These are phyloP conservation scores for Ctenopoma kingsleyae DNA, from an alignment of 2,797 vertebrate genomes.

Conservation along the genomic window DNA sequence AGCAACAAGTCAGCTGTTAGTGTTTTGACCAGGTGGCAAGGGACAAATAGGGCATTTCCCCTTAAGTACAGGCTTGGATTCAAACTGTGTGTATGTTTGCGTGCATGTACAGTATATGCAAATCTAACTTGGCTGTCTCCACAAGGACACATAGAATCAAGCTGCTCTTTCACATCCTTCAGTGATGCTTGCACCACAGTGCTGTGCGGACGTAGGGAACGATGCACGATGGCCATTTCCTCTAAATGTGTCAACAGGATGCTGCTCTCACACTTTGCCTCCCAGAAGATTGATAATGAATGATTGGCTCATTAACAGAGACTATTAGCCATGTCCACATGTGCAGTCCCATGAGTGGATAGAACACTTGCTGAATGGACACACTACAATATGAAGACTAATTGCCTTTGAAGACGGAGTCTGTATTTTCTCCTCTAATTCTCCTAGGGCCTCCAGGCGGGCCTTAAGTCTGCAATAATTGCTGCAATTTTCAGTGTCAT, in stretches of 20 bases:
- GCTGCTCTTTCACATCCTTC: constrained; percentile 69
- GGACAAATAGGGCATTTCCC: constrained; percentile 81
- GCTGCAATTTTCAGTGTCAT: constrained; percentile 73
- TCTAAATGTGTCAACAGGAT: constrained; percentile 83
- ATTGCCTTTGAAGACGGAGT: constrained; percentile 86
- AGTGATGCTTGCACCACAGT: constrained; percentile 62
- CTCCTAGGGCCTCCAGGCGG: constrained; percentile 69
- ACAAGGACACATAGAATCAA: constrained; percentile 71
- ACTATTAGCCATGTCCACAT: constrained; percentile 88
- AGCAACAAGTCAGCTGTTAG: constrained; percentile 85
- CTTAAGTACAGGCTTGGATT: constrained; percentile 69
- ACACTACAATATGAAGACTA: constrained; percentile 87
- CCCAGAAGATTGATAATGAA: constrained; percentile 88
- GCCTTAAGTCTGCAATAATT: constrained; percentile 77
- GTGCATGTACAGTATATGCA: constrained; percentile 48
- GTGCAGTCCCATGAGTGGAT: constrained; percentile 83
- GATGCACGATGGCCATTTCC: constrained; percentile 70
- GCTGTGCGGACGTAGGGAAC: constrained; percentile 56
- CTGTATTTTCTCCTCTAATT: constrained; percentile 80
- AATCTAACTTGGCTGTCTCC: constrained; percentile 77
- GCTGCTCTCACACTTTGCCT: constrained; percentile 77
- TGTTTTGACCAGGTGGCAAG: constrained; percentile 85
- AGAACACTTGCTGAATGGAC: constrained; percentile 84
- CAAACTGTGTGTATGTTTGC: constrained; percentile 47
- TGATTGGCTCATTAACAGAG: constrained; percentile 88